Conservation (phyloP, 1,140 invertebrate species). For the Parapsyche elsis region DNA sequence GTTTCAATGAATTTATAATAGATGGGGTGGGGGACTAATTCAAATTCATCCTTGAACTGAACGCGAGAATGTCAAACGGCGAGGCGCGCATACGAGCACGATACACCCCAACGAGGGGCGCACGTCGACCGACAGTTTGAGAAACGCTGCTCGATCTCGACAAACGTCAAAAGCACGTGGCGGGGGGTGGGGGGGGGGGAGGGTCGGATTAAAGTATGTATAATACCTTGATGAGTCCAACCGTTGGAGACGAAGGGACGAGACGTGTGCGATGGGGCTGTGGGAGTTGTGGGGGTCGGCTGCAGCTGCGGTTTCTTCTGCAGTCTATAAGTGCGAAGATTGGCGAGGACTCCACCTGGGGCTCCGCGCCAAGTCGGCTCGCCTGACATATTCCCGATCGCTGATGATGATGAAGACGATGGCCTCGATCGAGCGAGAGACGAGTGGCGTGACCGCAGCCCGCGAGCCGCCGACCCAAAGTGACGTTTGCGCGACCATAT, state of each 20-base stretch:
- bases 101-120: neutral
- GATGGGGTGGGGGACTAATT: too few relatives aligned
- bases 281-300: neutral
- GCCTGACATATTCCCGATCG: constrained; percentile 13
- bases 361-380: constrained; percentile 25
- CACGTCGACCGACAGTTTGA: neutral
- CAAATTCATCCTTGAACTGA: neutral
- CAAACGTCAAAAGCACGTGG: constrained; percentile 55
- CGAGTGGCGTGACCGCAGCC: neutral
- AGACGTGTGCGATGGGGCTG: neutral
- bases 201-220: neutral
- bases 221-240: neutral
- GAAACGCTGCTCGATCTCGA: constrained; percentile 16
- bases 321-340: constrained; percentile 67
- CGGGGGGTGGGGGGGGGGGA: neutral
- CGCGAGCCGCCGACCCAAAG: neutral
- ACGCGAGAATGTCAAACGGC: neutral
- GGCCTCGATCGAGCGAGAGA: neutral
- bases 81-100: neutral
- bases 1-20: too few relatives aligned
- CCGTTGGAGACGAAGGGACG: neutral
- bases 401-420: neutral
- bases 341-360: constrained; percentile 62
- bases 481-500: neutral
- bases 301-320: constrained; percentile 56